A percentile compares a stretch with the other conserved stretches of the same genome.
phyloP scores from a whole-genome alignment of 2,888 invertebrate species.

The Agrotis exclamationis region DNA sequence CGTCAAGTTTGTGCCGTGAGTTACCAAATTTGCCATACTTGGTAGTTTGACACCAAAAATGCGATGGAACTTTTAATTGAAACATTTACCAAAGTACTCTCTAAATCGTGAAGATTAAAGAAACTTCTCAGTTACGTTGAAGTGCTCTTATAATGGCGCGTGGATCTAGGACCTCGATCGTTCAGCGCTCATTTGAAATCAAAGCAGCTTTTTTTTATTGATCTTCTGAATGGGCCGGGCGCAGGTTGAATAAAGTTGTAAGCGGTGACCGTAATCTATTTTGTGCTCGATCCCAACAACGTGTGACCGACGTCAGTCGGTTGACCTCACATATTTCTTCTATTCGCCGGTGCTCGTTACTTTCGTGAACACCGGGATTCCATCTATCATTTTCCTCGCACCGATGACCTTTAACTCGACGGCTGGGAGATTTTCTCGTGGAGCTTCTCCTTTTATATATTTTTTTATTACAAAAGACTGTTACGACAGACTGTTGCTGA shows the following conservation, averaged over 20 bases:
- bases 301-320: slow-evolving; percentile 81
- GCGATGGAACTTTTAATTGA: slow-evolving; percentile 75
- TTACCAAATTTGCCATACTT: slow-evolving; percentile 67
- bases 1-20: no score
- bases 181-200: slow-evolving; percentile 74
- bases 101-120: slow-evolving; percentile 68
- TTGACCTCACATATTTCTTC: slow-evolving; percentile 84
- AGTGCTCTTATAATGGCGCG: slow-evolving; percentile 62
- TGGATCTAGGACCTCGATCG: slow-evolving; percentile 64
- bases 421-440: slow-evolving; percentile 70
- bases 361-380: slow-evolving; percentile 80
- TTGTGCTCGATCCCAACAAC: slow-evolving; percentile 78
- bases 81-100: slow-evolving; percentile 67
- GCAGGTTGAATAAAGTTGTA: slow-evolving; percentile 82
- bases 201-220: slow-evolving; percentile 79
- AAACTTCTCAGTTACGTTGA: slow-evolving; percentile 67
- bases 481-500: slow-evolving; percentile 56
- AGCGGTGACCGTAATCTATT: slow-evolving; percentile 84
- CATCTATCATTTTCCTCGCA: slow-evolving; percentile 85
- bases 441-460: slow-evolving; percentile 70
- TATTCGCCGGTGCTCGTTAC: slow-evolving; percentile 80
- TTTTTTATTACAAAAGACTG: slow-evolving; percentile 59
- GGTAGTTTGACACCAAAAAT: slow-evolving; percentile 72
- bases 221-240: slow-evolving; percentile 73
- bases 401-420: slow-evolving; percentile 80